A percentile compares a stretch with the other conserved stretches of the same genome.
Conservation (phyloP, 2,113 vertebrate genomes). For the Grammomys dolichurus region DNA sequence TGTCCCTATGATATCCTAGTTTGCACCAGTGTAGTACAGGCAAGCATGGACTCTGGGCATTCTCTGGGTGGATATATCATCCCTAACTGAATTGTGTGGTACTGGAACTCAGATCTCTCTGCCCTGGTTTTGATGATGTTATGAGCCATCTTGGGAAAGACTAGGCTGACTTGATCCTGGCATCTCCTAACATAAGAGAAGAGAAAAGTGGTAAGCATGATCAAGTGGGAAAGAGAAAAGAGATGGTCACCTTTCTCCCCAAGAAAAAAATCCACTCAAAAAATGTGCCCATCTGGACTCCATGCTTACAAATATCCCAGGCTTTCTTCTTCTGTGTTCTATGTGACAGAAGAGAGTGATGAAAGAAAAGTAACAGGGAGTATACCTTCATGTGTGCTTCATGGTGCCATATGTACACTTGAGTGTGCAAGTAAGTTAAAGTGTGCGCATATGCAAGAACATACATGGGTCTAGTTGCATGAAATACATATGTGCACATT, state of each 20-base stretch:
- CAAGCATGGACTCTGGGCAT: accelerated
- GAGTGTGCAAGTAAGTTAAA: neutral
- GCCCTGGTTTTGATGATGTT: neutral
- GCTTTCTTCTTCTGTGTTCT: neutral
- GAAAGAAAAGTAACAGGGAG: neutral
- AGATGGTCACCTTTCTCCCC: neutral
- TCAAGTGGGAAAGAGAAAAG: neutral
- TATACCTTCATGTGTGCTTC: neutral
- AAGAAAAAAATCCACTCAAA: neutral
- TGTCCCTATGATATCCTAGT: neutral
- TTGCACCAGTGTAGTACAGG: neutral
- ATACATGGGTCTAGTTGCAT: neutral
- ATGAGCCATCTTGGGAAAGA: neutral
- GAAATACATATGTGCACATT: neutral
- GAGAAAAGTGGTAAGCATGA: neutral
- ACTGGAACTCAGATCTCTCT: neutral
- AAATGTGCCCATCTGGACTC: neutral
- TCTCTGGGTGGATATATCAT: neutral
- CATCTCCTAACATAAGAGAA: neutral
- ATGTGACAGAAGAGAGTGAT: neutral
- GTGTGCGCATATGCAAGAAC: neutral
- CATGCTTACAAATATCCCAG: neutral
- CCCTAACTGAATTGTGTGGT: neutral
- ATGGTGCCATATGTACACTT: neutral
- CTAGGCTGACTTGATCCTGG: neutral